Percentiles rank a stretch among this genome's conserved stretches.
Evolutionary conservation across 2,113 vertebrate species (phyloP).

Genomic region (Tragelaphus strepsiceros): DNA sequence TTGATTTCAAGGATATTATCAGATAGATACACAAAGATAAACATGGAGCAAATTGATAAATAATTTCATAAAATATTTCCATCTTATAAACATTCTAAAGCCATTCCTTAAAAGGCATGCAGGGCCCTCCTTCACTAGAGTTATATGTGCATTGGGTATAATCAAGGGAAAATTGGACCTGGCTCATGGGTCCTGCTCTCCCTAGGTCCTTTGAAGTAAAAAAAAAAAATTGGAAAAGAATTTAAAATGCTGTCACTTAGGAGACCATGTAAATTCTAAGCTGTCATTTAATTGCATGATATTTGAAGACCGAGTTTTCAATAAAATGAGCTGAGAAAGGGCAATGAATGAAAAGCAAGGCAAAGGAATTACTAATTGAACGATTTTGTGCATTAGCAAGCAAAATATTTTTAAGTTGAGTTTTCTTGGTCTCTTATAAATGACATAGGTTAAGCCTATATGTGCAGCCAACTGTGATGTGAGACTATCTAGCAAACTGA

Average conservation of each 20-base stretch:
- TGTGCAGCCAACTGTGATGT: not conserved
- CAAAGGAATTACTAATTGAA: not conserved
- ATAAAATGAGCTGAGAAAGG: not conserved
- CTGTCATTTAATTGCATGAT: not conserved
- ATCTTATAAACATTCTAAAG: not conserved
- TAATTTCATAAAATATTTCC: not conserved
- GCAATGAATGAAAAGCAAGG: not conserved
- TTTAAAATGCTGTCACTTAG: not conserved
- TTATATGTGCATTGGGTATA: not conserved
- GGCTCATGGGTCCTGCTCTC: not conserved
- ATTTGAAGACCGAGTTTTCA: conserved; percentile 2
- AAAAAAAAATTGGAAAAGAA: not conserved
- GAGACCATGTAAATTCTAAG: not conserved
- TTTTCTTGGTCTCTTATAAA: not conserved
- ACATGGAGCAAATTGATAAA: not conserved
- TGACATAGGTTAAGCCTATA: not conserved
- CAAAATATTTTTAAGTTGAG: not conserved
- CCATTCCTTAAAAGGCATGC: not conserved
- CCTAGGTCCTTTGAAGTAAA: not conserved
- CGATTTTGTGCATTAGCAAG: not conserved
- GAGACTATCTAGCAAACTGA: not conserved
- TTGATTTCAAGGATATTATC: not conserved
- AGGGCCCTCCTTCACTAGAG: not conserved
- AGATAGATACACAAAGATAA: not conserved
- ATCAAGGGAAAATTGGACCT: not conserved